Base-by-base conservation (phyloP, 1,140 invertebrate genomes). In the Aphidius ervi region DNA sequence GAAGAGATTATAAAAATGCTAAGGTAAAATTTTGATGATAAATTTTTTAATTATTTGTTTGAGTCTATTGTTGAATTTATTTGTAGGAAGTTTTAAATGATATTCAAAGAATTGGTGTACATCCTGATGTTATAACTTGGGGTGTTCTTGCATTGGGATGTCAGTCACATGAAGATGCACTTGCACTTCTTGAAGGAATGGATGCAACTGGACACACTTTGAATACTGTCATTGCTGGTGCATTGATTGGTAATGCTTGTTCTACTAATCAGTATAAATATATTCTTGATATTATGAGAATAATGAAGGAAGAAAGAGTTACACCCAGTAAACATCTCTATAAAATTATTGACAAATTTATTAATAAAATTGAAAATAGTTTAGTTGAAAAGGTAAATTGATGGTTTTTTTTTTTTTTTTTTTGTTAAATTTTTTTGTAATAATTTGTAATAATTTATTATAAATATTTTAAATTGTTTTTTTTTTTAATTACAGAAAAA, bases 61-160 rank as follows among this genome's bases (percentile, higher is more conserved):
- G 31, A 20, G 7, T 49, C 4, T 49, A 9, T 20, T 49, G 5
- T 23, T 49, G n/a, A 49, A 49, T 52, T 8, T 67, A 41, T 58
- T 77, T 80, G 53, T 65, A 89, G 84, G 76, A 82, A 59, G 84
- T 92, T 6, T 74, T 90, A 40, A 61, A 78, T 41, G 75, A 88
- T 53, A 87, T 96, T 60, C 78, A 82, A 62, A 70, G 82, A 52
- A 67, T 80, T 8, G 77, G 80, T 57, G 70, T 93, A 10, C 76
- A 78, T 46, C 86, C 89, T 5, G 86, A 95, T 75, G 82, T 94
- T 59, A 81, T 93, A 49, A 95, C 94, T 1, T 96, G 90, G 82
- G 93, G 92, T 40, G 85, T 89, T 3, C 74, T 96, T n/a, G 89
- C 94, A 5, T 69, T 94, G 58, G 83, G 87, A 5, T 96, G 93